Evolutionary conservation across 2,113 vertebrate genomes (phyloP), one percentile per base, ranked within the genome.

Genomic region (Bambusicola thoracicus): DNA sequence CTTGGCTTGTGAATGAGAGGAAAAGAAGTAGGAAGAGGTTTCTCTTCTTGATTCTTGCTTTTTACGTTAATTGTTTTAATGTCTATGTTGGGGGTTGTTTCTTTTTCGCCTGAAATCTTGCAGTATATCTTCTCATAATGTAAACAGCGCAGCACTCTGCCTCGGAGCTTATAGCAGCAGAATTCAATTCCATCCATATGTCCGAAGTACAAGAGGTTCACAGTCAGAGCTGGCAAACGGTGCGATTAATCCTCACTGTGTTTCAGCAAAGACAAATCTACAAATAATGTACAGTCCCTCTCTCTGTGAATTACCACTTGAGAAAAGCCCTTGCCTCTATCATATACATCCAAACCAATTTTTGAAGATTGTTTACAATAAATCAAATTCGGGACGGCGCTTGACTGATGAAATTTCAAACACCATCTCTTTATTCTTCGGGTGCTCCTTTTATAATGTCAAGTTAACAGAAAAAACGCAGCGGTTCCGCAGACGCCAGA

Each of bases 341-440:
- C 90, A 58, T 81, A 92, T 65, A 94, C 67, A 95, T 48, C 61
- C 75, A 92, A 91, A 92, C 87, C 90, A 78, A 93, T 95, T 96
- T 93, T 80, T 89, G 81, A 76, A 89, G 90, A 94, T 55, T 94
- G 84, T 95, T 95, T 96, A 94, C 84, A 95, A 93, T 92, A 94
- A 96, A 96, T 93, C 93, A 96, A 85, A 92, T 96, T 94, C 89
- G 90, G 88, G 91, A 91, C 76, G 77, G 61, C 74, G n/a, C 84
- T 95, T 96, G 90, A 96, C 85, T 91, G 94, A 97, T 93, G 93
- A 95, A 95, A 95, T 95, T 95, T 97, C 95, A 96, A 94, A 92
- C 75, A 96, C 62, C 67, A 76, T 73, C 81, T 95, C 85, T 95
- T 95, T 89, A 89, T 85, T 94, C 93, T 95, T 93, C 87, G 82